Base-by-base conservation (phyloP, 2,888 invertebrate species). In the Thumatha senex region DNA sequence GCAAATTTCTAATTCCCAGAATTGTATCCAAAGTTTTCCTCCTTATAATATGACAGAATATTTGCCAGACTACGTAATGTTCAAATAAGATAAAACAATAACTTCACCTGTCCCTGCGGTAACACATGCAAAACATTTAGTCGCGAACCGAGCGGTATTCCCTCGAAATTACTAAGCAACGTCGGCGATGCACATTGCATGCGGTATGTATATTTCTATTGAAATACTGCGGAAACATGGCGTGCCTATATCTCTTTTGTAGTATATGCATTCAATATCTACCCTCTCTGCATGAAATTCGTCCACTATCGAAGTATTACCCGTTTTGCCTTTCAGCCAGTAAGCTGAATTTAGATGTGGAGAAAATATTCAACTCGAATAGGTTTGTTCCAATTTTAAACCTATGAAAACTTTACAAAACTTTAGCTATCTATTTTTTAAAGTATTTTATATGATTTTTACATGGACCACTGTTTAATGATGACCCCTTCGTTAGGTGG, bases 191-290 rank as follows among this genome's bases (percentile, higher is more conserved):
- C 40, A 39, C 48, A 9, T 40, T 29, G 40, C 18, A 24, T 24
- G 18, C n/a, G n/a, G n/a, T 33, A 44, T 13, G 46, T 41, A 35
- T 40, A 41, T 29, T 33, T 49, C 18, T 43, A 39, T 40, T 39
- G 29, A 29, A 14, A 33, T 43, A 15, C 14, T 40, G 33, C 34
- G n/a, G 14, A 39, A 43, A 29, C 41, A 39, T 11, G 34, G 10
- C 24, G 18, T 4, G 18, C 14, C 33, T 39, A 48, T 39, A 43
- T 38, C 15, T 2, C 24, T 10, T 7, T 11, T 31, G 7, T 15
- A 33, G 36, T 43, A 43, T 14, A 30, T 36, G 10, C 12, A 38
- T 18, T 12, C 38, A 31, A 46, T 31, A 31, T 31, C 41, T 12
- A 30, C 3, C 18, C 18, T 12, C 31, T 29, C 30, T 30, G 36